phyloP scores from a whole-genome alignment of 2,888 invertebrate genomes.

The Malachius bipustulatus region DNA sequence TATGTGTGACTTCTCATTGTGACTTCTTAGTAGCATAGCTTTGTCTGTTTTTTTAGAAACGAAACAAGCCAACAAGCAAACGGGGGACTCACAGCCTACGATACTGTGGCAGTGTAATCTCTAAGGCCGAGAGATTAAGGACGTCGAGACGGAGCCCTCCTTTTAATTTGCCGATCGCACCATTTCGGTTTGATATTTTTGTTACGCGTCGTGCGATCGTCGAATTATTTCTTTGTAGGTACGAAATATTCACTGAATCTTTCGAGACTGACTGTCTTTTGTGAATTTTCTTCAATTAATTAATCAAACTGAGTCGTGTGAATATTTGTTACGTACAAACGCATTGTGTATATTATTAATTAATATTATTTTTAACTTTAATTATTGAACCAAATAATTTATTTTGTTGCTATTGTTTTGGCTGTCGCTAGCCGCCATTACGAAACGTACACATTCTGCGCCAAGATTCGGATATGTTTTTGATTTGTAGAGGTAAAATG shows the following conservation, averaged over 20 bases:
- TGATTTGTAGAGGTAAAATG: slow-evolving; percentile 25
- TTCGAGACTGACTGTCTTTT: slow-evolving; percentile 25
- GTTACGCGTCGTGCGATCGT: slow-evolving; percentile 5
- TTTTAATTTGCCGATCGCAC: not conserved
- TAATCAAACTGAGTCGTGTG: too few species aligned
- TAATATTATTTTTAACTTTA: too few species aligned
- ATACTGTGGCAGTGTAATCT: slow-evolving; percentile 98
- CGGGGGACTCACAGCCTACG: slow-evolving; percentile 94
- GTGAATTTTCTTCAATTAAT: slow-evolving; percentile 6
- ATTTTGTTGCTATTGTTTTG: slow-evolving; percentile 21
- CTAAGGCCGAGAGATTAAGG: slow-evolving; percentile 42
- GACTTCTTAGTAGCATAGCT: slow-evolving; percentile 1
- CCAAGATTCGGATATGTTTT: slow-evolving; percentile 21
- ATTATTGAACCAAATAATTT: slow-evolving; percentile 26
- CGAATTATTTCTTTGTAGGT: slow-evolving; percentile 19
- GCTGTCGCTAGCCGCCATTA: slow-evolving; percentile 24
- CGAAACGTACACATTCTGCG: slow-evolving; percentile 34
- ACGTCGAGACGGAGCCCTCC: slow-evolving; percentile 9
- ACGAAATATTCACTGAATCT: slow-evolving; percentile 25
- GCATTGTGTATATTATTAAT: too few species aligned
- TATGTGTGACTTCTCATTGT: too few species aligned
- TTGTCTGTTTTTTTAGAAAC: slow-evolving; percentile 55
- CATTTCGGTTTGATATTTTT: not conserved
- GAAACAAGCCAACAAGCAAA: slow-evolving; percentile 77
- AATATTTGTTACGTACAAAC: too few species aligned